These are phyloP conservation scores for Syrmaticus mikado DNA, from an alignment of 2,113 vertebrate species.

Conservation along the genomic window DNA sequence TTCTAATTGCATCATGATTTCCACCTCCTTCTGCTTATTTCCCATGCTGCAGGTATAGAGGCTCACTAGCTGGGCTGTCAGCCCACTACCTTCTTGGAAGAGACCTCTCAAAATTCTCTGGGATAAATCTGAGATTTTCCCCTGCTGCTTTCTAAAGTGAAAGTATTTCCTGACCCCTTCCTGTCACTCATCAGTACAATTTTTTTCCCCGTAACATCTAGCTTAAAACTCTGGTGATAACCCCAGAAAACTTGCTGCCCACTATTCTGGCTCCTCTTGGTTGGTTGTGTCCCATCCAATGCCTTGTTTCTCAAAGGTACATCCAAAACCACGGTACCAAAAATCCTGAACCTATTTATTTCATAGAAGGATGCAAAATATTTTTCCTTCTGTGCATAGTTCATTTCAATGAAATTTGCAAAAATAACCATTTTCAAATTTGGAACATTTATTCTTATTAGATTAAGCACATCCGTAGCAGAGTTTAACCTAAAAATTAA, in stretches of 20 bases:
- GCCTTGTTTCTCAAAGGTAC: not conserved
- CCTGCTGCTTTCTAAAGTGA: not conserved
- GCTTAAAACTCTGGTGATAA: not conserved
- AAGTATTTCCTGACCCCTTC: not conserved
- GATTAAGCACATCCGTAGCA: not conserved
- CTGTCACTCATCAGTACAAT: not conserved
- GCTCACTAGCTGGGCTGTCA: too few species aligned
- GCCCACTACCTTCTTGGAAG: too few species aligned
- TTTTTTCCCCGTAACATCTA: not conserved
- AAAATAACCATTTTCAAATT: not conserved
- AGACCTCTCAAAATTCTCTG: too few species aligned
- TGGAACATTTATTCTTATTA: not conserved
- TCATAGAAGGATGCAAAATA: not conserved
- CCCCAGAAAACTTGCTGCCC: not conserved
- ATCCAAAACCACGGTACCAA: not conserved
- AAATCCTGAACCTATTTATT: not conserved
- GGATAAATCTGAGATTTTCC: not conserved
- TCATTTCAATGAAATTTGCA: not conserved
- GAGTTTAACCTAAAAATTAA: not conserved
- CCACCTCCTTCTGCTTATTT: too few species aligned
- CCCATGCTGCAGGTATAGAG: too few species aligned
- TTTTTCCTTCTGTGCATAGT: not conserved
- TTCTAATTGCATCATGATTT: too few species aligned
- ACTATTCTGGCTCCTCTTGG: not conserved
- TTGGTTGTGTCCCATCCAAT: not conserved